Evolutionary conservation across 2,113 vertebrate species (phyloP).

Genomic region (Dromiciops gliroides): DNA sequence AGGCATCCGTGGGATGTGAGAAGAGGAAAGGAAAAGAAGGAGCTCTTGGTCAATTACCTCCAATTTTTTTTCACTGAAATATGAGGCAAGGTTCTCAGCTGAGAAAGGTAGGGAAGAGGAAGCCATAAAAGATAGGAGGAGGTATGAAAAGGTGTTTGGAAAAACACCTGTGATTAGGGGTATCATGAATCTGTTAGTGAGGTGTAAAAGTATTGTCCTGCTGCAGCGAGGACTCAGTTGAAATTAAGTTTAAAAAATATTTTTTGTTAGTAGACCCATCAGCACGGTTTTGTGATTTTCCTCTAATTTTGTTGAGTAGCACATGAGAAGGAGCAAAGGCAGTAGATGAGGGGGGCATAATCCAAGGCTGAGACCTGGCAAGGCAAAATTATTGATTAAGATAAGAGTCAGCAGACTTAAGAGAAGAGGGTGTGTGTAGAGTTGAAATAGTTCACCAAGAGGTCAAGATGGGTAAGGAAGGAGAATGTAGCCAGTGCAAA

Average conservation of each 20-base stretch:
- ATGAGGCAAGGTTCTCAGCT: neutral
- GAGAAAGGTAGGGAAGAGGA: neutral
- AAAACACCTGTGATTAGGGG: neutral
- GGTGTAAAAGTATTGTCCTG: neutral
- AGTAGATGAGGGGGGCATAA: neutral
- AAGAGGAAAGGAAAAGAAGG: neutral
- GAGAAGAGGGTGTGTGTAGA: neutral
- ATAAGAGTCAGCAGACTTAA: neutral
- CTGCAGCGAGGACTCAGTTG: neutral
- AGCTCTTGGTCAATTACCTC: neutral
- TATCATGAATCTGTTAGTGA: neutral
- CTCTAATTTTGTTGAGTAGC: neutral
- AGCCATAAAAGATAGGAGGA: neutral
- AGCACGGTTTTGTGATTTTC: neutral
- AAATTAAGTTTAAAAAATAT: neutral
- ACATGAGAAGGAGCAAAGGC: neutral
- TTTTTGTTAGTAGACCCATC: neutral
- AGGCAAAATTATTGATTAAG: neutral
- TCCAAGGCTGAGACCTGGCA: neutral
- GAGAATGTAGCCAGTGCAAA: neutral
- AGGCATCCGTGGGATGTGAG: neutral
- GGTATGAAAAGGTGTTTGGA: neutral
- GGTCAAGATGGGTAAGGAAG: neutral
- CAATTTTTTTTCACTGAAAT: neutral
- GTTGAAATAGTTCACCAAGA: neutral